Base-by-base conservation (phyloP, 2,113 vertebrate genomes). In the Caretta caretta region DNA sequence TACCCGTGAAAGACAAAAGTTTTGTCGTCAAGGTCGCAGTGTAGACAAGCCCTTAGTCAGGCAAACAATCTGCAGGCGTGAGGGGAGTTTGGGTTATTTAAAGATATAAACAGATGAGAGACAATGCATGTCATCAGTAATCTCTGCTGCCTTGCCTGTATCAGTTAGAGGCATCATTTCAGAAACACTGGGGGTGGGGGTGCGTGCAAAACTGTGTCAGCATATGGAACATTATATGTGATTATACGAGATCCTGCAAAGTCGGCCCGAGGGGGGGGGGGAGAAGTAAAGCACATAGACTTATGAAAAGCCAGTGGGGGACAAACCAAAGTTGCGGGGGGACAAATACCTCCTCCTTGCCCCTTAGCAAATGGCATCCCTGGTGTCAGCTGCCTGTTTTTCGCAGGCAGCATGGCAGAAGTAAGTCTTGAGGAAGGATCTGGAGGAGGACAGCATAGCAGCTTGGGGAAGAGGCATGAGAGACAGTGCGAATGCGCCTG, bases 371-470 rank as follows among this genome's bases (percentile, higher is more conserved):
- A 31, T 31, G 48, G 19, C 31, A 49, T 79, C 53, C 53, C 8
- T n/a, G 80, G 75, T 84, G 94, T 16, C 51, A 88, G 50, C 4
- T 87, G 4, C 2, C 17, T 38, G 0, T 76, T 94, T 92, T 85
- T 80, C 86, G 90, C 72, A 86, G 84, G 24, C 8, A 2, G 85
- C 54, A 56, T 1, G 5, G 79, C 13, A 93, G 62, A 88, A 90
- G 59, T 0, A 80, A 57, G 69, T 56, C 20, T 57, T 12, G 5
- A 0, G 19, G 19, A 0, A 5, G 3, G 5, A 25, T 38, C 51
- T 42, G n/a, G 24, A 81, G n/a, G 17, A 81, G 48, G 50, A n/a
- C 51, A 49, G 56, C 38, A 46, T 12, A 78, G 22, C 42, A 27
- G 19, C 42, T 78, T 48, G 42, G 24, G 42, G 53, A 53, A 53